Base-by-base conservation (phyloP, 2,888 invertebrate species). In the Callosobruchus maculatus region DNA sequence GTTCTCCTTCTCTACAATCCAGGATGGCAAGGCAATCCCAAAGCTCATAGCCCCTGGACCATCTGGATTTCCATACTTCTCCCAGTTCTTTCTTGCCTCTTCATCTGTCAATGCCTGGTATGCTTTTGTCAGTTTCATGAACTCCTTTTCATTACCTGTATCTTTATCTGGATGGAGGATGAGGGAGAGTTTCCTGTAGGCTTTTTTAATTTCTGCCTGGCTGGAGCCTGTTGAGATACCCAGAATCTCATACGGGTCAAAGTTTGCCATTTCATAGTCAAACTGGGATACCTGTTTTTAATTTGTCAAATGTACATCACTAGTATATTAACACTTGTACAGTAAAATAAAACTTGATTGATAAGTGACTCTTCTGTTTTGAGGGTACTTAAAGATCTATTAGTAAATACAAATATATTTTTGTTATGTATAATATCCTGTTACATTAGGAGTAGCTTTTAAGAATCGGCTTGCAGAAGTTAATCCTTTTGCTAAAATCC, bases 1-100 rank as follows among this genome's bases (percentile, higher is more conserved):
- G 86, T 99, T 99, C 88, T 99, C 97, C 86, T 99, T 98, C 85
- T 99, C 98, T 13, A 99, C 98, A 86, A 99, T 98, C 99, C 99
- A 99, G 73, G 99, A 98, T 5, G 99, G 99, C 73, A 99, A 87
- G 7, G 99, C 99, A 85, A 99, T 99, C 75, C 99, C 99, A 91
- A 99, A 99, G 82, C 97, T 97, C 93, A 98, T 99, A 22, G 98
- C 99, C 78, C 98, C 98, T 0, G 99, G 99, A 2, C 99, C 99
- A 90, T 99, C 99, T 0, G 99, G 99, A 89, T 99, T 99, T 22
- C 99, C 99, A 91, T 98, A 98, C 86, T 96, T 96, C 85, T 99
- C 98, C 97, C 98, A 99, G 88, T 99, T 99, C 85, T 94, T 94
- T 78, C 96, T 91, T 0, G 99, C 95, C 86, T 98, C 97, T 80